A percentile compares a stretch with the other conserved stretches of the same genome.
phyloP scores from a whole-genome alignment of 2,888 invertebrate species.

The Hipparchia sbordonii region DNA sequence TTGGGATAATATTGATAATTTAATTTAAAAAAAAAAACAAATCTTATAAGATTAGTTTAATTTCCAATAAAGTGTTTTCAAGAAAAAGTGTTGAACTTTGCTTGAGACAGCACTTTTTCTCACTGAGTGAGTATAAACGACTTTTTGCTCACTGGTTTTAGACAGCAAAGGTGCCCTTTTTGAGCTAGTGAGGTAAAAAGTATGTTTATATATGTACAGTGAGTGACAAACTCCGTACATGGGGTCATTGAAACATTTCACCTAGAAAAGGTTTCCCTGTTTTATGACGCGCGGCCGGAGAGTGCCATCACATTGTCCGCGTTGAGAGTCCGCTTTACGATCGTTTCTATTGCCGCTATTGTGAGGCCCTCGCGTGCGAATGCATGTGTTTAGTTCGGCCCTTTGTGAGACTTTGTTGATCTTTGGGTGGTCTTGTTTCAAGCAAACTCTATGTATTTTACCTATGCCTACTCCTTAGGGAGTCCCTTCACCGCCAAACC shows the following conservation, averaged over 20 bases:
- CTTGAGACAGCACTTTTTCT: too few relatives aligned
- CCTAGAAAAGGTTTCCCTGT: slow-evolving; percentile 24
- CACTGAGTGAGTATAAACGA: too few relatives aligned
- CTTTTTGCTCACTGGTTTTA: too few relatives aligned
- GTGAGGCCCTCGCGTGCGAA: slow-evolving; percentile 6
- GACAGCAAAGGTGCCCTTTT: too few relatives aligned
- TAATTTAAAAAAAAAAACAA: too few relatives aligned
- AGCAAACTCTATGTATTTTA: not conserved
- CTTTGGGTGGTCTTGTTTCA: slow-evolving; percentile 14
- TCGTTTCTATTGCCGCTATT: slow-evolving; percentile 33
- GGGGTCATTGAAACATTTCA: slow-evolving; percentile 21
- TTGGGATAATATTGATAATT: too few relatives aligned
- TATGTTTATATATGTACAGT: not conserved
- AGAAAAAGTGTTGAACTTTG: too few relatives aligned
- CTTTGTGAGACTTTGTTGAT: slow-evolving; percentile 13
- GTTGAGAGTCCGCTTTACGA: slow-evolving; percentile 40
- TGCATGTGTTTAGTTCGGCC: slow-evolving; percentile 6
- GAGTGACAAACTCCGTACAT: not conserved
- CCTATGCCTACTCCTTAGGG: too few relatives aligned
- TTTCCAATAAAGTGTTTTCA: too few relatives aligned
- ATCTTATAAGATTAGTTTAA: too few relatives aligned
- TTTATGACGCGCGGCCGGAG: slow-evolving; percentile 37
- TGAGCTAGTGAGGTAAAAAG: too few relatives aligned
- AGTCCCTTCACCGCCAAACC: too few relatives aligned
- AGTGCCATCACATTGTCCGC: slow-evolving; percentile 45